phyloP scores from a whole-genome alignment of 2,113 vertebrate species.

The Zonotrichia leucophrys region DNA sequence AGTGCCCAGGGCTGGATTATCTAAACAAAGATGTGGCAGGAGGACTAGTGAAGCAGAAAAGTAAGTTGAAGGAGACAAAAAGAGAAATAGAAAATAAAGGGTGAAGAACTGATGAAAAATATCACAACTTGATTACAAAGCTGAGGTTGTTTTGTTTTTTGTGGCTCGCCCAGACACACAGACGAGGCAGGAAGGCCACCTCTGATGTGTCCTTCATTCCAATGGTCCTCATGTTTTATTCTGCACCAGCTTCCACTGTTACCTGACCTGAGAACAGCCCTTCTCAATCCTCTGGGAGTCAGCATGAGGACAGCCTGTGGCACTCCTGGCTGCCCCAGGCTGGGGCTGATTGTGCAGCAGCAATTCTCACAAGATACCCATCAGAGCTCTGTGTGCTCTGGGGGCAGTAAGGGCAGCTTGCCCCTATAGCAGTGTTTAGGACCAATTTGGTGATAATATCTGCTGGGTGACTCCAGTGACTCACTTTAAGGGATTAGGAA shows the following conservation, averaged over 20 bases:
- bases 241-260: neutral
- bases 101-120: neutral
- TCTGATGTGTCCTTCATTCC: neutral
- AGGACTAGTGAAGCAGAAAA: neutral
- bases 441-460: slow-evolving; percentile 38
- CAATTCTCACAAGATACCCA: neutral
- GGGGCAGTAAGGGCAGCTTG: neutral
- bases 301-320: neutral
- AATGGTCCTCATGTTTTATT: rapidly evolving
- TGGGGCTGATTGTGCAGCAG: neutral
- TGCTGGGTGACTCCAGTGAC: slow-evolving; percentile 26
- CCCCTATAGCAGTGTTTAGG: slow-evolving; percentile 10
- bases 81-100: neutral
- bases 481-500: slow-evolving; percentile 17
- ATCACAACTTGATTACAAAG: neutral
- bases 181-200: neutral
- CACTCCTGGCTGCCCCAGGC: neutral
- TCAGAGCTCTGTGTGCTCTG: neutral
- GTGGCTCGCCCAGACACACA: neutral
- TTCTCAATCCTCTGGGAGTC: neutral
- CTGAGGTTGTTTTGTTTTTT: neutral
- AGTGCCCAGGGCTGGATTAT: neutral
- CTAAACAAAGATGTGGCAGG: neutral
- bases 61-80: neutral
- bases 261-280: rapidly evolving